Evolutionary conservation across 2,797 vertebrate species (phyloP), one percentile per base, ranked within the genome.

Genomic region (Oryzias dopingdopingensis): DNA sequence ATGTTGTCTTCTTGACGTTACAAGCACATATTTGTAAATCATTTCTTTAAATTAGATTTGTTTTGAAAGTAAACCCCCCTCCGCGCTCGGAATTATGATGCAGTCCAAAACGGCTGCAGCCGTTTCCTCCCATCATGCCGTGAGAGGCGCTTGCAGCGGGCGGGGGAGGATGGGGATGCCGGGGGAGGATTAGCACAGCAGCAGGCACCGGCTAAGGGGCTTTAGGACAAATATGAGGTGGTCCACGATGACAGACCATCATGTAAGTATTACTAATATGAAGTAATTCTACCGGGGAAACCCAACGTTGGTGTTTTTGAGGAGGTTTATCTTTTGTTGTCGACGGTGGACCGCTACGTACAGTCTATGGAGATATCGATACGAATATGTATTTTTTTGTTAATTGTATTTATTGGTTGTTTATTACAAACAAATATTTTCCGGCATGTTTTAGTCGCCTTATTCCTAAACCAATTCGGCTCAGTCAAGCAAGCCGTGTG

Each of bases 161-260:
- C 29, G 77, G 60, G 59, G 63, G 64, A 75, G 57, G 65, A 73
- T 67, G 60, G 59, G 67, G 72, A 56, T 46, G 43, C 53, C 43
- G 54, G 60, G 58, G 60, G 44, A 68, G 58, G 4, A 67, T 37
- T 58, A 73, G 52, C 17, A 2, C 43, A 8, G 47, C 5, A 45
- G 40, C 0, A 16, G 37, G 5, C 52, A 1, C 12, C 49, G 4
- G 17, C 42, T 17, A 1, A 6, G 18, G 22, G 5, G 40, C 42
- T 54, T 46, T 37, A 26, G 14, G 13, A 4, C 40, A 12, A 23
- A 43, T 17, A 20, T n/a, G 4, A 6, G 45, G 32, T 14, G 6
- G 23, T 14, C 2, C 3, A 47, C 14, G 14, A 14, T 49, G 14
- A 4, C 56, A 1, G 23, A 29, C 3, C 12, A 46, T 56, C 64